phyloP scores from a whole-genome alignment of 2,113 vertebrate species.

The Sander vitreus region DNA sequence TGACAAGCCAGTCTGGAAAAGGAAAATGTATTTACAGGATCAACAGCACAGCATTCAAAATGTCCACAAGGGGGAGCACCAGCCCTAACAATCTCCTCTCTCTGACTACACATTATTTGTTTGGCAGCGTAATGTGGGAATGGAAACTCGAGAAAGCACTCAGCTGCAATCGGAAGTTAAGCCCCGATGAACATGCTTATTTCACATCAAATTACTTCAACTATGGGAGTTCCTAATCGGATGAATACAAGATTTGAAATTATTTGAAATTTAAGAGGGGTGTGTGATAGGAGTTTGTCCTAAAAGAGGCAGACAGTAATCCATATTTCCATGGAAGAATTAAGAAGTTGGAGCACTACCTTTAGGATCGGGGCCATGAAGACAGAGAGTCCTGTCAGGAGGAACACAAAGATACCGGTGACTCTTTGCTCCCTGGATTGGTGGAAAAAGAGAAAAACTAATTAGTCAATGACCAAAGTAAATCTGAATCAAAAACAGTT shows the following conservation, averaged over 20 bases:
- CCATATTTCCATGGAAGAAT: slow-evolving; percentile 51
- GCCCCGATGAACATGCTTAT: slow-evolving; percentile 56
- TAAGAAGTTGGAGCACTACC: slow-evolving; percentile 81
- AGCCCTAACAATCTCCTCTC: slow-evolving; percentile 11
- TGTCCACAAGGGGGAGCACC: slow-evolving; percentile 66
- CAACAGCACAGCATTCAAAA: neutral
- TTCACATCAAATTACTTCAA: slow-evolving; percentile 70
- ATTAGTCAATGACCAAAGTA: neutral
- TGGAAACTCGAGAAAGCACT: slow-evolving; percentile 55
- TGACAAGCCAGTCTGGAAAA: neutral
- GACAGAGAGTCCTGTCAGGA: slow-evolving; percentile 96
- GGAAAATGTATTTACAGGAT: neutral
- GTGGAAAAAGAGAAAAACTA: neutral
- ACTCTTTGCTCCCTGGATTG: slow-evolving; percentile 94
- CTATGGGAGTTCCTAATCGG: slow-evolving; percentile 58
- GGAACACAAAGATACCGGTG: slow-evolving; percentile 92
- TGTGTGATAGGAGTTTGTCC: slow-evolving; percentile 44
- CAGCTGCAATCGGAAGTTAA: slow-evolving; percentile 63
- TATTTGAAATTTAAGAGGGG: slow-evolving; percentile 33
- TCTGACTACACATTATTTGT: slow-evolving; percentile 4
- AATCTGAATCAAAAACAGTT: too few relatives aligned
- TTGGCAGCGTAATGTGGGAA: slow-evolving; percentile 56
- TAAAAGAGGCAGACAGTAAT: slow-evolving; percentile 71
- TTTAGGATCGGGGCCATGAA: slow-evolving; percentile 99
- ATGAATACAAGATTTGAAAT: slow-evolving; percentile 55